Evolutionary conservation across 2,888 invertebrate genomes (phyloP).

Genomic region (Prosapia bicincta): DNA sequence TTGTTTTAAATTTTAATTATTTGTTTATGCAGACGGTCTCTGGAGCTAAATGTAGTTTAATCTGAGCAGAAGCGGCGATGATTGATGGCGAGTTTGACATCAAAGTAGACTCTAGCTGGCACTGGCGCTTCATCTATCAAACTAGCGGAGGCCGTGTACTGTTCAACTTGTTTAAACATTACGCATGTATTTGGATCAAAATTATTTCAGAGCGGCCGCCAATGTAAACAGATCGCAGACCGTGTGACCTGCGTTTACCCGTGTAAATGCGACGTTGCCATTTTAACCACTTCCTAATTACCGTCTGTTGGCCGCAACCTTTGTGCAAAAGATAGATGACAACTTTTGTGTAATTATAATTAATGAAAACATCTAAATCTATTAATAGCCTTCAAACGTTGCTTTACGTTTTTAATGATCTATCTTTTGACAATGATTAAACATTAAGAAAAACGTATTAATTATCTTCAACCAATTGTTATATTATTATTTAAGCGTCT

Average conservation of each 20-base stretch:
- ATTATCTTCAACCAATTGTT: no score
- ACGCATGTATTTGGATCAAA: not conserved
- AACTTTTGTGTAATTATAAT: not conserved
- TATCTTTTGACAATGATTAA: not conserved
- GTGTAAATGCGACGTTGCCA: not conserved
- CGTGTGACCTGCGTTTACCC: no score
- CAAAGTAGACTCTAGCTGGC: slow-evolving; percentile 20
- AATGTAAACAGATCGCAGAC: not conserved
- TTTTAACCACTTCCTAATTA: not conserved
- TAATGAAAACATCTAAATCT: not conserved
- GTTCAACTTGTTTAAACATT: not conserved
- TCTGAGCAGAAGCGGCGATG: slow-evolving; percentile 23
- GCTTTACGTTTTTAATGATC: not conserved
- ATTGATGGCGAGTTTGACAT: slow-evolving; percentile 23
- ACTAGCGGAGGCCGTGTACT: not conserved
- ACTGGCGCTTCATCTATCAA: slow-evolving; percentile 18
- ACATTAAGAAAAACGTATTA: no score
- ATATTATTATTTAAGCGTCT: no score
- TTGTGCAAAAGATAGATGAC: not conserved
- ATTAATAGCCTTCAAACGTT: not conserved
- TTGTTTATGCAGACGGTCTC: slow-evolving; percentile 3
- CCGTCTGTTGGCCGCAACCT: not conserved
- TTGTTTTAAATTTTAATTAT: slow-evolving; percentile 24
- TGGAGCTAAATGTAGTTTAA: slow-evolving; percentile 25
- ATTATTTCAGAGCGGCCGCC: not conserved